Percentiles rank a stretch among this genome's conserved stretches.
These are phyloP conservation scores for Cavia porcellus DNA, from an alignment of 2,113 vertebrate genomes.

Conservation along the genomic window DNA sequence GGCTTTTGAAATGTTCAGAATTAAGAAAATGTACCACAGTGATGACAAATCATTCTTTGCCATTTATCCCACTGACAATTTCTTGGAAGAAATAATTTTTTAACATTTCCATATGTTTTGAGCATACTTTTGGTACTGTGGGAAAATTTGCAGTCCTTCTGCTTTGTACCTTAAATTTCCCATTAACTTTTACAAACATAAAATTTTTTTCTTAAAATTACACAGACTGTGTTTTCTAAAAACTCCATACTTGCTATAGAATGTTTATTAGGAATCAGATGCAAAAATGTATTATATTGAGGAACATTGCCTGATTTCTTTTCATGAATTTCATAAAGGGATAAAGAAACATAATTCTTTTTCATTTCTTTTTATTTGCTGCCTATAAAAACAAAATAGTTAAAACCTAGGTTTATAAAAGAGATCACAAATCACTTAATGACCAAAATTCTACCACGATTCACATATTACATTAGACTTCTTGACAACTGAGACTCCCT, in stretches of 20 bases:
- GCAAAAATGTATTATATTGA: neutral
- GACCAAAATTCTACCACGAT: neutral
- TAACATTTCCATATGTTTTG: constrained; percentile 47
- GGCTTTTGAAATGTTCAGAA: constrained; percentile 36
- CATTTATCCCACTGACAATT: constrained; percentile 88
- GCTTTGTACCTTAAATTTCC: constrained; percentile 34
- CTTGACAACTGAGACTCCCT: neutral
- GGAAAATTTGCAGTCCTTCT: neutral
- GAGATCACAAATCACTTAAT: constrained; percentile 21
- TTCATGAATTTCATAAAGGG: neutral
- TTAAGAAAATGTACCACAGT: constrained; percentile 77
- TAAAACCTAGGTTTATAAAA: constrained; percentile 33
- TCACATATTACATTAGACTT: constrained; percentile 16
- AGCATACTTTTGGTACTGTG: neutral
- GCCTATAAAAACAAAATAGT: neutral
- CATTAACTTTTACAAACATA: constrained; percentile 37
- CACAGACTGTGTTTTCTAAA: constrained; percentile 2
- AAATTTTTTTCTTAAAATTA: neutral
- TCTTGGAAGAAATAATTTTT: constrained; percentile 80
- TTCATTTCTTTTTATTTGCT: constrained; percentile 11
- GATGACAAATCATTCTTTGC: constrained; percentile 83
- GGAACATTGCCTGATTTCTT: constrained; percentile 28
- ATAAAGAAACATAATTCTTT: neutral
- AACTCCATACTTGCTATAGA: constrained; percentile 5
- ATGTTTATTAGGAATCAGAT: constrained; percentile 11